Evolutionary conservation across 2,113 vertebrate genomes (phyloP).

Genomic region (Galeopterus variegatus): DNA sequence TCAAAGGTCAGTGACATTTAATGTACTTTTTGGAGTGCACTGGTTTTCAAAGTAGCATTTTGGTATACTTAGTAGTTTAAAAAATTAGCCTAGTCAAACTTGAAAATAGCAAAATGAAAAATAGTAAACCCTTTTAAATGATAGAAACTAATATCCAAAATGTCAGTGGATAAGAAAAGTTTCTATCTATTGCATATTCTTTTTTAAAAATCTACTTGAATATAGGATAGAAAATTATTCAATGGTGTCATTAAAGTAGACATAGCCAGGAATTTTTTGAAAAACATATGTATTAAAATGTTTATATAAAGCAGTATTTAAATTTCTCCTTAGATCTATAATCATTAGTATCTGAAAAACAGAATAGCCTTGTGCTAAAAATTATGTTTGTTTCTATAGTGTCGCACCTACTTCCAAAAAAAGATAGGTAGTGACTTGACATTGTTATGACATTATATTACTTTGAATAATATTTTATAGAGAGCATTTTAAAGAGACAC

Average conservation of each 20-base stretch:
- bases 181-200: not conserved
- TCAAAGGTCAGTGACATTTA: not conserved
- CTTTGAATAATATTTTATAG: not conserved
- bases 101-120: not conserved
- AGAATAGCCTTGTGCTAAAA: not conserved
- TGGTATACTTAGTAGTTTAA: not conserved
- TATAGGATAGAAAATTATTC: not conserved
- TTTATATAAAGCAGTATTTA: not conserved
- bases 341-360: not conserved
- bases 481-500: not conserved
- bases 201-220: not conserved
- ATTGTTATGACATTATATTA: not conserved
- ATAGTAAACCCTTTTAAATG: not conserved
- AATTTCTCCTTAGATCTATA: not conserved
- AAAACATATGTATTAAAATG: not conserved
- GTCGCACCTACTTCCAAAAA: not conserved
- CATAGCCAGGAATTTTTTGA: not conserved
- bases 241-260: not conserved
- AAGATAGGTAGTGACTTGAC: not conserved
- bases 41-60: not conserved
- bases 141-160: not conserved
- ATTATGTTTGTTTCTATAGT: not conserved
- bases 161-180: not conserved
- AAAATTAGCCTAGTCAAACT: not conserved
- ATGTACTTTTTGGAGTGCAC: too few species aligned